Evolutionary conservation across 2,797 vertebrate species (phyloP).

Genomic region (Dipus sagitta): DNA sequence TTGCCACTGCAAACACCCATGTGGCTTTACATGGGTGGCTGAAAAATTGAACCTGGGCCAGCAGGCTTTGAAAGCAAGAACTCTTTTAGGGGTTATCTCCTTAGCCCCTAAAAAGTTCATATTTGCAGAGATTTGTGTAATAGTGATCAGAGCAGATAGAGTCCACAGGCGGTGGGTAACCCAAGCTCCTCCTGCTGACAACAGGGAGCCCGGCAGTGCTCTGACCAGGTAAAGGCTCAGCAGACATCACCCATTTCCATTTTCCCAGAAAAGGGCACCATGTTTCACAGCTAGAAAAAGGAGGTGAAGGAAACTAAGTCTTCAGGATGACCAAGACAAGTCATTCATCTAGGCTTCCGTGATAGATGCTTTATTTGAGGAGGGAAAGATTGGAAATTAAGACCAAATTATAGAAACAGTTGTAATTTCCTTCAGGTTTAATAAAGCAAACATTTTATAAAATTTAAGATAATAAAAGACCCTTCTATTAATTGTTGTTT

Average conservation of each 20-base stretch:
- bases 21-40: no score
- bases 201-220: not conserved
- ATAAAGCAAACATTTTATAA: not conserved
- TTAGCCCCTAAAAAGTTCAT: not conserved
- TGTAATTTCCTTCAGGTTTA: not conserved
- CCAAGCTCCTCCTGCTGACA: not conserved
- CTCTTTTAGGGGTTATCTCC: not conserved
- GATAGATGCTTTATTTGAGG: not conserved
- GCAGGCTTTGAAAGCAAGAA: not conserved
- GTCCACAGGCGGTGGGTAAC: not conserved
- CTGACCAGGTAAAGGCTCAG: not conserved
- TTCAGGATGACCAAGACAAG: not conserved
- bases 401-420: not conserved
- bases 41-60: no score
- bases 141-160: not conserved
- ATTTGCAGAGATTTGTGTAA: not conserved
- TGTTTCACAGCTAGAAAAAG: not conserved
- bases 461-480: not conserved
- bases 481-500: not conserved
- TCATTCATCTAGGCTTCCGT: not conserved
- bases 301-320: not conserved
- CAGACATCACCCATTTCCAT: fast-evolving
- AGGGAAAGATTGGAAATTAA: not conserved
- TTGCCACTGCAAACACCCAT: no score
- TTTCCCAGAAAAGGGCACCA: conserved; percentile 30